Conservation (phyloP, 2,888 invertebrate genomes). For the Agrochola lychnidis region DNA sequence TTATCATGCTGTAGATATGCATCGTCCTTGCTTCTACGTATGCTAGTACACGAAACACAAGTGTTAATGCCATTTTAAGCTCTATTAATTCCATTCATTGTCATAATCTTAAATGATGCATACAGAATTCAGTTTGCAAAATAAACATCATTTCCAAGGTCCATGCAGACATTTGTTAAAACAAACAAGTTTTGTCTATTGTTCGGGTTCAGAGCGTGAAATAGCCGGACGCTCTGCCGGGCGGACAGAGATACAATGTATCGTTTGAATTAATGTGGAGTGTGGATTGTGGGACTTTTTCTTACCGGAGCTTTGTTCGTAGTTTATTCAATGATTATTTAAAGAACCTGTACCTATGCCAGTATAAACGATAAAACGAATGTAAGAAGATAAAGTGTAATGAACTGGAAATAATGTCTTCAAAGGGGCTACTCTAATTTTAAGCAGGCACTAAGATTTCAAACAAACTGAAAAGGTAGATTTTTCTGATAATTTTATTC, state of each 20-base stretch:
- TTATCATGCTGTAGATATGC: neutral
- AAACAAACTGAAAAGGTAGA: neutral
- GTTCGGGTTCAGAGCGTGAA: constrained; percentile 63
- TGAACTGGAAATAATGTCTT: neutral
- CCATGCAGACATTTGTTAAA: constrained; percentile 36
- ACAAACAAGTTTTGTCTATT: constrained; percentile 55
- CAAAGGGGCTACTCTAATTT: neutral
- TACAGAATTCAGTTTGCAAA: constrained; percentile 48
- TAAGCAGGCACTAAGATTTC: too few relatives aligned
- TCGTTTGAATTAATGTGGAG: constrained; percentile 58
- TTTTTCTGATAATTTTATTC: neutral
- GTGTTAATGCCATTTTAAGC: constrained; percentile 18
- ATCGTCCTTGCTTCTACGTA: neutral
- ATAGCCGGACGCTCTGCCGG: constrained; percentile 58
- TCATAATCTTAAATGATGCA: constrained; percentile 51
- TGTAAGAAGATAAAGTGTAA: neutral
- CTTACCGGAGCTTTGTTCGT: neutral
- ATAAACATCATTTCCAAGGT: constrained; percentile 49
- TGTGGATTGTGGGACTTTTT: neutral
- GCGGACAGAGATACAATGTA: constrained; percentile 56
- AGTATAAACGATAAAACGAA: neutral
- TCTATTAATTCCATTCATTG: constrained; percentile 20
- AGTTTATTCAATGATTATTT: neutral
- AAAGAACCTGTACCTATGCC: neutral
- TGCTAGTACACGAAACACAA: neutral